Evolutionary conservation across 2,113 vertebrate species (phyloP), one percentile per base, ranked within the genome.

Genomic region (Spizaetus ornatus): DNA sequence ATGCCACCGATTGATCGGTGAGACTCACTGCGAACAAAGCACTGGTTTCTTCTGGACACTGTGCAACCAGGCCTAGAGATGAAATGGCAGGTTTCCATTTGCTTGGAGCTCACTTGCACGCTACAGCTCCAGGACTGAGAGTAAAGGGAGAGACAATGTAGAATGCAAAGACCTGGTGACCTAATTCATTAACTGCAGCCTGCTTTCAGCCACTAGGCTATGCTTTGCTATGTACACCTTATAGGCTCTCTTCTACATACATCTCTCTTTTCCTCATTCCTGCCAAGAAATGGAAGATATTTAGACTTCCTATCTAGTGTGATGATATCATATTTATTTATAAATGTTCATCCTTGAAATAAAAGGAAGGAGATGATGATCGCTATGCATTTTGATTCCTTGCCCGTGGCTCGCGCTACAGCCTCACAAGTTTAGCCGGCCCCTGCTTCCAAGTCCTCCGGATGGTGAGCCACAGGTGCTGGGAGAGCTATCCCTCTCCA

Each of bases 321-420:
- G 42, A 86, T 94, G 90, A 95, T 80, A 90, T 96, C 94, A 94
- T 91, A 90, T 90, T 96, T 96, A 94, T 95, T 95, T 93, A 95
- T 91, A 97, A 91, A 78, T 50, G 69, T 38, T 96, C 67, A 82
- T 83, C 74, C 63, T 71, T 74, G 78, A 88, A 91, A 56, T 77
- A 74, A 93, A 89, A 85, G n/a, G 76, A 82, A 36, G 16, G 58
- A 58, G 52, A 81, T 50, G 40, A 62, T 67, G 53, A 96, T 7
- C 52, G 38, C 11, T n/a, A 50, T 10, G 62, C 62, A 26, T 87
- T 91, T 77, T 45, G 76, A 88, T 73, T 85, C 59, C 61, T 77
- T 45, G 38, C 16, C 72, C 56, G 26, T n/a, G 47, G 48, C 59
- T 92, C 77, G n/a, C 7, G 8, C 73, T 73, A 55, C 6, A 79